phyloP scores from a whole-genome alignment of 2,888 invertebrate species.

The Deladenus siricidicola region DNA sequence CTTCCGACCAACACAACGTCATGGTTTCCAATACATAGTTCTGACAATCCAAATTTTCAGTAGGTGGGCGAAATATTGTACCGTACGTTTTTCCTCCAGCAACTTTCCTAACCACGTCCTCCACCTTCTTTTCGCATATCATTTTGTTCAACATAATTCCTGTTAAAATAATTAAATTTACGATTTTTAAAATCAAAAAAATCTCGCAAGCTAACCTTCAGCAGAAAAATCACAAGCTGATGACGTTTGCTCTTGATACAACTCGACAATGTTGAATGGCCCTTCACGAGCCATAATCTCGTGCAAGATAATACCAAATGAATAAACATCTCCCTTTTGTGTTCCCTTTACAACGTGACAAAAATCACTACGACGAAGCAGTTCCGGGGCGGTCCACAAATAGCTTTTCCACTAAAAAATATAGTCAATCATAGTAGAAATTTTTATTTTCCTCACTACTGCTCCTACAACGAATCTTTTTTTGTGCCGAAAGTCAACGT shows the following conservation, averaged over 20 bases:
- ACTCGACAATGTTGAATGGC: conserved; percentile 62
- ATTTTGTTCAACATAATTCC: background rate
- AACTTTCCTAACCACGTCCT: conserved; percentile 24
- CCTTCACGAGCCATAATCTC: conserved; percentile 84
- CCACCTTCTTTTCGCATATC: background rate
- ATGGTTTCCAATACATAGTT: conserved; percentile 75
- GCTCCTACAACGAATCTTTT: too few relatives aligned
- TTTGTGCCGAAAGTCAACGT: too few relatives aligned
- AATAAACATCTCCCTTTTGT: conserved; percentile 86
- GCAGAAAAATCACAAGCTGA: background rate
- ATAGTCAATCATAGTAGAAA: background rate
- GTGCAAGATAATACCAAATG: conserved; percentile 88
- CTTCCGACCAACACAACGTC: conserved; percentile 70
- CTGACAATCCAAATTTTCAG: conserved; percentile 67
- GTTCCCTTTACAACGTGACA: conserved; percentile 61
- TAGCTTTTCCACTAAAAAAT: conserved; percentile 39
- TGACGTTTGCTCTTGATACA: background rate
- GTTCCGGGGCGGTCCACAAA: conserved; percentile 92
- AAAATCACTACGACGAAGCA: conserved; percentile 66
- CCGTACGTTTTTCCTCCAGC: conserved; percentile 3
- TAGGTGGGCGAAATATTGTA: conserved; percentile 62
- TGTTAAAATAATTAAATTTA: too few relatives aligned
- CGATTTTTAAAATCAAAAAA: too few relatives aligned
- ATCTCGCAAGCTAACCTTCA: background rate
- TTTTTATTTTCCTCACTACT: too few relatives aligned